A percentile compares a stretch with the other conserved stretches of the same genome.
phyloP scores from a whole-genome alignment of 1,140 invertebrate genomes.

The Drosophila obscura region DNA sequence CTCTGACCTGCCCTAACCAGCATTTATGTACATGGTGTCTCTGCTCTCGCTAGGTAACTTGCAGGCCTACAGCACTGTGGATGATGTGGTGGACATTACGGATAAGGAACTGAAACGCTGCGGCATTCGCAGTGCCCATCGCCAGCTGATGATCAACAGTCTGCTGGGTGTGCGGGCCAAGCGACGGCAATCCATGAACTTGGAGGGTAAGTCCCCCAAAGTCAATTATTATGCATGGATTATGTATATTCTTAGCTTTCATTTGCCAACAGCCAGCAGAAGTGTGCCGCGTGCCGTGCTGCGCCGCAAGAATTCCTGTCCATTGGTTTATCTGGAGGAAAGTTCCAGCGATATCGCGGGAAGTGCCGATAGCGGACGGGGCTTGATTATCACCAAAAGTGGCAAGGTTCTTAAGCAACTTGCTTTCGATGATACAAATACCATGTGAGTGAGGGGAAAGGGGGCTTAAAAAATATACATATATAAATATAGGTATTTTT shows the following conservation, averaged over 20 bases:
- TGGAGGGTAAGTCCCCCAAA: slow-evolving; percentile 56
- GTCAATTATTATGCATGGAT: not conserved
- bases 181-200: slow-evolving; percentile 71
- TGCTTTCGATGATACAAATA: slow-evolving; percentile 60
- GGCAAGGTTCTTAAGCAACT: slow-evolving; percentile 68
- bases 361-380: slow-evolving; percentile 39
- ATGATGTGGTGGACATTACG: slow-evolving; percentile 86
- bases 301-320: slow-evolving; percentile 70
- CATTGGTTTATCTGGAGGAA: slow-evolving; percentile 59
- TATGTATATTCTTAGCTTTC: not conserved
- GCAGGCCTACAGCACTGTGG: slow-evolving; percentile 84
- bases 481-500: not conserved
- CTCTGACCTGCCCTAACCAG: slow-evolving; percentile 2
- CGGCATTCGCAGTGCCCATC: slow-evolving; percentile 87
- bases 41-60: slow-evolving; percentile 69
- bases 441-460: slow-evolving; percentile 56
- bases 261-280: slow-evolving; percentile 16
- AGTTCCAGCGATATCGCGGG: slow-evolving; percentile 31
- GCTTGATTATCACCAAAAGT: slow-evolving; percentile 68
- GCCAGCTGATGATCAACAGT: slow-evolving; percentile 87
- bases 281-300: slow-evolving; percentile 39
- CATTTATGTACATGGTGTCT: not conserved
- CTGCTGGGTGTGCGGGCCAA: slow-evolving; percentile 87
- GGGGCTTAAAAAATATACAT: not conserved
- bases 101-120: slow-evolving; percentile 87